phyloP scores from a whole-genome alignment of 2,113 vertebrate species.

The Centrocercus urophasianus region DNA sequence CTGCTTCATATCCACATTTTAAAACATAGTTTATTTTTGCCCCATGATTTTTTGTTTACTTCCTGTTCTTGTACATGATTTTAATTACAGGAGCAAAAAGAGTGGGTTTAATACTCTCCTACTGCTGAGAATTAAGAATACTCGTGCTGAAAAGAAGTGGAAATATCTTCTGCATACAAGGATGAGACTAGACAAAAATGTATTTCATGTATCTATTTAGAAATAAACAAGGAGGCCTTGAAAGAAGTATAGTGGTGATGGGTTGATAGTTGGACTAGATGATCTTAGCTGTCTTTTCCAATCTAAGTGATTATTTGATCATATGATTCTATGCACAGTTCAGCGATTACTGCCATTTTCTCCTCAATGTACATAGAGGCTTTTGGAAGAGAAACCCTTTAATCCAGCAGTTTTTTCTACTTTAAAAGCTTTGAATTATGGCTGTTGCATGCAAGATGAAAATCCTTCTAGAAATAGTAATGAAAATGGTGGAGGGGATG shows the following conservation, averaged over 20 bases:
- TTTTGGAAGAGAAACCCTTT: background rate
- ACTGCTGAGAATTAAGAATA: background rate
- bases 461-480: fast-evolving
- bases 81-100: background rate
- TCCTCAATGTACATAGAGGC: background rate
- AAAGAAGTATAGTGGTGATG: background rate
- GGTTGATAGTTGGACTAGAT: too few relatives aligned
- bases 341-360: background rate
- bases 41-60: background rate
- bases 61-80: background rate
- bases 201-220: background rate
- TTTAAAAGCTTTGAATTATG: background rate
- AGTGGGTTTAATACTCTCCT: background rate
- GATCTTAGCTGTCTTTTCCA: too few relatives aligned
- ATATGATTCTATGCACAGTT: background rate
- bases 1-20: background rate
- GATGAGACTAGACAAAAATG: background rate
- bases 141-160: background rate
- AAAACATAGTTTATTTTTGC: background rate
- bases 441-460: background rate
- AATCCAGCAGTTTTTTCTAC: background rate
- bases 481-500: background rate
- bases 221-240: background rate
- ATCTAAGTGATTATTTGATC: too few relatives aligned
- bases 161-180: background rate